Evolutionary conservation across 2,113 vertebrate genomes (phyloP), one percentile per base, ranked within the genome.

Genomic region (Carollia perspicillata): DNA sequence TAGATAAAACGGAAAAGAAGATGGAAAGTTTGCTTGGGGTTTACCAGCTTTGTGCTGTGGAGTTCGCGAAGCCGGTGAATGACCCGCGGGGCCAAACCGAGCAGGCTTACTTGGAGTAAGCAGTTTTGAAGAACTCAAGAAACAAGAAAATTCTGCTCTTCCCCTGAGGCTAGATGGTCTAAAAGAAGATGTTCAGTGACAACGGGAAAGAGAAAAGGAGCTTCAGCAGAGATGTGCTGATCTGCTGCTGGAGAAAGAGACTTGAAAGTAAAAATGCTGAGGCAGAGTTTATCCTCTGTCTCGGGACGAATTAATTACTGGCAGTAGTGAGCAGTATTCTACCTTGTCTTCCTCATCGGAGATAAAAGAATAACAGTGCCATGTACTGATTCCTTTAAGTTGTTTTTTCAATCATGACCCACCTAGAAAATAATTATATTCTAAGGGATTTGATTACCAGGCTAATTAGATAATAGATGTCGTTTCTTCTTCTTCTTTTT

Each of bases 201-300:
- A 99, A 96, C 99, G 99, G 97, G 99, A 99, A 92, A 96, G 99
- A 98, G 99, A 99, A 97, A 98, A 99, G 80, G 99, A 99, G 65
- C 99, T 99, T 17, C 99, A 99, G 98, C 99, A 99, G 97, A 97
- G 99, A 97, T 99, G 99, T 30, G 99, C 99, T 94, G 99, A 99
- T 97, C 98, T 99, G 92, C 97, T 99, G 94, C 98, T 99, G 97
- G 99, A 99, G 94, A 99, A 99, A 93, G 99, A 99, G 97, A 98
- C 98, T 3, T 98, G 99, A 74, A 97, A 98, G 89, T 96, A 97
- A 23, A 98, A 98, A 93, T 98, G 97, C 80, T 98, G 77, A 96
- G 96, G 40, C 11, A 4, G 5, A 60, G 37, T 68, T 81, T 35
- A 6, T 77, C n/a, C n/a, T 84, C 55, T 37, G 37, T 86, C 30